A percentile compares a stretch with the other conserved stretches of the same genome.
Evolutionary conservation across 2,113 vertebrate species (phyloP).

Genomic region (Mormyrus iriodes): DNA sequence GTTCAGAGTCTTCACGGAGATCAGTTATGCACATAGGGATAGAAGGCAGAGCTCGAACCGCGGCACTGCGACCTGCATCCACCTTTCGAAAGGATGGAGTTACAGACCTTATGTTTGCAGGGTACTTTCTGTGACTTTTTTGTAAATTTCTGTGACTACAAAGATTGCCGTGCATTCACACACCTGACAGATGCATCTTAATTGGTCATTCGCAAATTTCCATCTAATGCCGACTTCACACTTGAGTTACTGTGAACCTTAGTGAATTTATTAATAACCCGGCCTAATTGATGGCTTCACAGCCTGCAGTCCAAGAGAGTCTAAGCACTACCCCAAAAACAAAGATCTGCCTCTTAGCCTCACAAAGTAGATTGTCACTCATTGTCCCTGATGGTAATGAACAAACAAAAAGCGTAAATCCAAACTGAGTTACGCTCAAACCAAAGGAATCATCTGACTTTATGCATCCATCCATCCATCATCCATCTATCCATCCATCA

Average conservation of each 20-base stretch:
- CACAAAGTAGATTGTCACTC: not conserved
- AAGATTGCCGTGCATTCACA: not conserved
- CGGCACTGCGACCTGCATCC: not conserved
- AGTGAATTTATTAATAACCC: not conserved
- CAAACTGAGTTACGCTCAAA: too few relatives aligned
- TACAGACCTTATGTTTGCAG: not conserved
- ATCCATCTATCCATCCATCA: not conserved
- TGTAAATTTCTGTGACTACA: not conserved
- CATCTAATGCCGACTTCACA: not conserved
- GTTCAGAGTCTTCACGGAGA: not conserved
- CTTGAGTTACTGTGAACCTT: not conserved
- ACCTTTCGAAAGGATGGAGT: not conserved
- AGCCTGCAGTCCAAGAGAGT: not conserved
- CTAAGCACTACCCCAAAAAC: not conserved
- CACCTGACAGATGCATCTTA: not conserved
- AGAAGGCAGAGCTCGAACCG: not conserved
- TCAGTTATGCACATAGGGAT: not conserved
- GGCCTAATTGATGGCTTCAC: not conserved
- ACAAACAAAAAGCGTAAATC: too few relatives aligned
- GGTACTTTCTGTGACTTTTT: not conserved
- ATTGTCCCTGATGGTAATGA: not conserved
- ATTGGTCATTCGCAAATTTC: not conserved
- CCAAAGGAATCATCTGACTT: not conserved
- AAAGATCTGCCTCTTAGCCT: not conserved
- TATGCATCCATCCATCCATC: not conserved